Percentiles rank a stretch among this genome's conserved stretches.
These are phyloP conservation scores for Torymus texanus DNA, from an alignment of 2,888 invertebrate species.

Conservation along the genomic window DNA sequence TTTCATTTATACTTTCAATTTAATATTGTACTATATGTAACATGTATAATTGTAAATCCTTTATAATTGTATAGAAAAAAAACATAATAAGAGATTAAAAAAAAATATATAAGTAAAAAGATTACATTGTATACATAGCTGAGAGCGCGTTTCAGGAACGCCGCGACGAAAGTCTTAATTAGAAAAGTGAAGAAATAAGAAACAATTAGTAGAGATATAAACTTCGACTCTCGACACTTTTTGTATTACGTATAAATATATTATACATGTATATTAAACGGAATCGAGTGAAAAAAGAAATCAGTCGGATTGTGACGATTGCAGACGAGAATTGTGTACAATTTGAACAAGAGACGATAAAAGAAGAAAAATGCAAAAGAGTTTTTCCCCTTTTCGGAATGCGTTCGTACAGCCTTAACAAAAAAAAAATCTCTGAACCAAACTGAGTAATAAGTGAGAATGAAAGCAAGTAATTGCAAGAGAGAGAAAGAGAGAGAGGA, in stretches of 20 bases:
- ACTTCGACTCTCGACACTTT: conserved; percentile 46
- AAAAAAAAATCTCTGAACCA: too few relatives aligned
- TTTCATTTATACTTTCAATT: conserved; percentile 51
- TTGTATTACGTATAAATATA: conserved; percentile 42
- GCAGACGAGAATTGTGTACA: conserved; percentile 1
- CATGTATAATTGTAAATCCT: conserved; percentile 55
- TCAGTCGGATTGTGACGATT: too few relatives aligned
- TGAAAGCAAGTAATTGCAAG: too few relatives aligned
- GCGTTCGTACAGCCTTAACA: conserved; percentile 35
- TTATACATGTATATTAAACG: conserved; percentile 28
- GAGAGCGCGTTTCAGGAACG: conserved; percentile 27
- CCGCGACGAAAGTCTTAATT: conserved; percentile 43
- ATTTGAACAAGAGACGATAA: neutral
- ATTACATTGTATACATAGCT: conserved; percentile 34
- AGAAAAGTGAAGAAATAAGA: conserved; percentile 17
- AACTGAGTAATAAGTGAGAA: too few relatives aligned
- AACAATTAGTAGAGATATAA: conserved; percentile 40
- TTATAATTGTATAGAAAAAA: conserved; percentile 49
- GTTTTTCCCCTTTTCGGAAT: conserved; percentile 7
- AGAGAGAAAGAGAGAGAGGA: neutral
- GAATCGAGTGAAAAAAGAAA: neutral
- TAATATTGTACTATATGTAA: conserved; percentile 54
- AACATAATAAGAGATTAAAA: neutral
- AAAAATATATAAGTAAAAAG: conserved; percentile 7
- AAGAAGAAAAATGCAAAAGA: neutral